phyloP scores from a whole-genome alignment of 2,113 vertebrate genomes.

The Zosterops hypoxanthus region DNA sequence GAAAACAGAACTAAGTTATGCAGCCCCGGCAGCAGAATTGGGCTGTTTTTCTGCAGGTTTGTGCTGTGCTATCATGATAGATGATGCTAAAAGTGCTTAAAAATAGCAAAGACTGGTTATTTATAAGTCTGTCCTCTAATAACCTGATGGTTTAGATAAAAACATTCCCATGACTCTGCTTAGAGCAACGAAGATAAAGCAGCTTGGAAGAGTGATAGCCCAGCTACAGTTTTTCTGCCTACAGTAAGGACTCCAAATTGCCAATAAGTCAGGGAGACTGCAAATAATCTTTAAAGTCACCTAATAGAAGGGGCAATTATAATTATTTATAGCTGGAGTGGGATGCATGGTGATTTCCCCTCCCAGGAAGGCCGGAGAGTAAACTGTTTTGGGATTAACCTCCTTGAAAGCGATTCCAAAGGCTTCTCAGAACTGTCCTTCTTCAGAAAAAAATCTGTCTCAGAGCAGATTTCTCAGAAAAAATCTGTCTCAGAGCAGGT shows the following conservation, averaged over 20 bases:
- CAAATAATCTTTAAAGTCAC: not conserved
- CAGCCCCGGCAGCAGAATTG: not conserved
- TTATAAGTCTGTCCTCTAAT: conserved; percentile 43
- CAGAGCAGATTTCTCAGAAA: too few species aligned
- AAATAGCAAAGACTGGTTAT: conserved; percentile 46
- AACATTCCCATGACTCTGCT: conserved; percentile 45
- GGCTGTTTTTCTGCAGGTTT: not conserved
- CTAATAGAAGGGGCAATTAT: not conserved
- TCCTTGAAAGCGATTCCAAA: not conserved
- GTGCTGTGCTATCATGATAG: not conserved
- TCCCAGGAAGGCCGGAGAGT: not conserved
- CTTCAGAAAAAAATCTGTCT: not conserved
- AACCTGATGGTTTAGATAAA: conserved; percentile 9
- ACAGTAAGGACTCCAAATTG: not conserved
- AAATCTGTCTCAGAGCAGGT: too few species aligned
- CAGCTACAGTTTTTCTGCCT: not conserved
- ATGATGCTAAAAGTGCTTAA: not conserved
- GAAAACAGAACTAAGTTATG: not conserved
- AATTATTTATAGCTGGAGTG: not conserved
- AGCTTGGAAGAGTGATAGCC: not conserved
- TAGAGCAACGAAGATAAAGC: not conserved
- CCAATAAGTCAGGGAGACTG: not conserved
- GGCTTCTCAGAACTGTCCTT: not conserved
- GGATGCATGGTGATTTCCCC: not conserved
- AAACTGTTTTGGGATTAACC: not conserved